A percentile compares a stretch with the other conserved stretches of the same genome.
phyloP scores from a whole-genome alignment of 2,797 vertebrate genomes.

The Loris lydekkerianus region DNA sequence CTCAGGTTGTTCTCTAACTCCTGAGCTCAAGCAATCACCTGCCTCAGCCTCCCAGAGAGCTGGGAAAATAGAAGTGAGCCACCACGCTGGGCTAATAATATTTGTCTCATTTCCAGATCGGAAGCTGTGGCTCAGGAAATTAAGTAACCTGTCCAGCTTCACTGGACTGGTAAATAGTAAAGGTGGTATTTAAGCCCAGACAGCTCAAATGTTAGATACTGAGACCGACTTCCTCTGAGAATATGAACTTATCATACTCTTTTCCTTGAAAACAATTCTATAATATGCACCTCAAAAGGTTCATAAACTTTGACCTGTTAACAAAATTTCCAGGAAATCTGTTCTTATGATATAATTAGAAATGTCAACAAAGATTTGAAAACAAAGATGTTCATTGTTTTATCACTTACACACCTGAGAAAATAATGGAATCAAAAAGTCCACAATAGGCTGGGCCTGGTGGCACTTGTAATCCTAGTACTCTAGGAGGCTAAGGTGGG shows the following conservation, averaged over 20 bases:
- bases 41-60: no score
- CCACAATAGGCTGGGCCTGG: neutral
- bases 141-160: neutral
- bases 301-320: neutral
- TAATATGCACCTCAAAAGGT: neutral
- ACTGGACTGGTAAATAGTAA: neutral
- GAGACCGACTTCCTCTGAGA: neutral
- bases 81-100: neutral
- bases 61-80: no score
- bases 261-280: neutral
- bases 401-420: neutral
- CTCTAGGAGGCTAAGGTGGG: no score
- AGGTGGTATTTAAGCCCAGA: neutral
- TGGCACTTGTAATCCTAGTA: neutral
- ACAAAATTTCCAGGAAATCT: neutral
- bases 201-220: neutral
- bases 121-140: neutral
- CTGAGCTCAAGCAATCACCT: no score
- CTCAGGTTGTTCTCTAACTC: no score
- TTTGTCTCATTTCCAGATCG: neutral
- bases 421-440: neutral
- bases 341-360: neutral
- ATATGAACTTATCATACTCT: neutral
- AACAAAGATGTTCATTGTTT: neutral
- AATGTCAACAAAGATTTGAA: conserved; percentile 9